Conservation (phyloP, 2,113 vertebrate species). For the Ammodytes marinus region DNA sequence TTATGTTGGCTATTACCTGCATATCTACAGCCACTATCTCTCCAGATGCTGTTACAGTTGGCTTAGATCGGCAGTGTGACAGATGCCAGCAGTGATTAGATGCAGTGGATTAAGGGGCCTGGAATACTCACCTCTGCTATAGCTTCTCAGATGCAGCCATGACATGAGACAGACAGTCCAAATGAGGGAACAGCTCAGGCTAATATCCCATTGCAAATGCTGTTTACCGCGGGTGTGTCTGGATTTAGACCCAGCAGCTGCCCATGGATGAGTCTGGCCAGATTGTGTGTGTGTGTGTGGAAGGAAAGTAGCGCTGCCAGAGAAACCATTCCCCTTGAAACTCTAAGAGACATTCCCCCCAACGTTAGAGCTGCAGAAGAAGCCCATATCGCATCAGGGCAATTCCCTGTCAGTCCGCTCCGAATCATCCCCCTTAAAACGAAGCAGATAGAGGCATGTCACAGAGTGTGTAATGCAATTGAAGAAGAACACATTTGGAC, state of each 20-base stretch:
- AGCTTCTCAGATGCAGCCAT: slow-evolving; percentile 73
- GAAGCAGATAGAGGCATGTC: no score
- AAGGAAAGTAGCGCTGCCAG: slow-evolving; percentile 52
- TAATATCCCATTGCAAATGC: slow-evolving; percentile 81
- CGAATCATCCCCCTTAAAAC: no score
- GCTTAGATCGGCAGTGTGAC: slow-evolving; percentile 71
- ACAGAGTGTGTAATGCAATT: no score
- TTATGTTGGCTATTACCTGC: slow-evolving; percentile 59
- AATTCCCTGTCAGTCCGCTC: no score
- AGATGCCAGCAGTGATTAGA: slow-evolving; percentile 81
- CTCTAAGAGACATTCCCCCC: no score
- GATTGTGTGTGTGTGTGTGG: slow-evolving; percentile 10
- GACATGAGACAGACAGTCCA: slow-evolving; percentile 82
- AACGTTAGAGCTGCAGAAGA: no score
- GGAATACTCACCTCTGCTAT: slow-evolving; percentile 59
- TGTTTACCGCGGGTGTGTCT: slow-evolving; percentile 66
- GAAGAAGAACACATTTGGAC: no score
- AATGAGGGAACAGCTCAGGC: slow-evolving; percentile 75
- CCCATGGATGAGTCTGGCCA: slow-evolving; percentile 54
- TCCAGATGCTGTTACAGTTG: slow-evolving; percentile 55
- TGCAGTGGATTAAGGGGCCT: slow-evolving; percentile 63
- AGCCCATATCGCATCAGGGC: no score
- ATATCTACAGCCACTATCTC: slow-evolving; percentile 31
- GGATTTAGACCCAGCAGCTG: slow-evolving; percentile 52
- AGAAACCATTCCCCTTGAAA: slow-evolving; percentile 26